A percentile compares a stretch with the other conserved stretches of the same genome.
Conservation (phyloP, 1,140 invertebrate species). For the Nomia melanderi region DNA sequence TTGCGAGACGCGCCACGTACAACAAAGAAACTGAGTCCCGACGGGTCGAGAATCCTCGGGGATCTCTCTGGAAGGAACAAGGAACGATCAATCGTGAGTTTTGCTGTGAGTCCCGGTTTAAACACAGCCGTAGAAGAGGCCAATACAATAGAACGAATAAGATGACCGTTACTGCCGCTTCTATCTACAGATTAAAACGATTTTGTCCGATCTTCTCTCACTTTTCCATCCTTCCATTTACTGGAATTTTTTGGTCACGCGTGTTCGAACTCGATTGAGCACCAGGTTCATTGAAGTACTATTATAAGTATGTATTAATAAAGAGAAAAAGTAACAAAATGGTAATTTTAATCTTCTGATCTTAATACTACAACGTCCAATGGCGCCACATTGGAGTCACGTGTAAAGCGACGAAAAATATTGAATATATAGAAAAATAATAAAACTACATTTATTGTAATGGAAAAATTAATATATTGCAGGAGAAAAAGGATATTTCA, state of each 20-base stretch:
- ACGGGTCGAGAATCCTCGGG: constrained; percentile 35
- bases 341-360: too few relatives aligned
- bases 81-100: constrained; percentile 50
- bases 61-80: constrained; percentile 48
- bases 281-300: neutral
- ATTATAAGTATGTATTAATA: too few relatives aligned
- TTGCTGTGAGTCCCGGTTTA: constrained; percentile 23
- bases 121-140: constrained; percentile 30
- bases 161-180: constrained; percentile 51
- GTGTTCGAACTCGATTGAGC: neutral
- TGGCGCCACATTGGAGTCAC: too few relatives aligned
- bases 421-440: too few relatives aligned
- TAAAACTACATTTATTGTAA: too few relatives aligned
- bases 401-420: too few relatives aligned
- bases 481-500: too few relatives aligned
- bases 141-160: constrained; percentile 58
- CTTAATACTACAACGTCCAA: too few relatives aligned
- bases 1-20: constrained; percentile 45
- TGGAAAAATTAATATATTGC: too few relatives aligned
- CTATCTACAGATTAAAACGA: constrained; percentile 60
- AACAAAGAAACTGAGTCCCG: constrained; percentile 51
- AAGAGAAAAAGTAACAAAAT: too few relatives aligned
- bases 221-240: neutral
- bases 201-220: constrained; percentile 15
- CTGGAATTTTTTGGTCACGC: neutral